A percentile compares a stretch with the other conserved stretches of the same genome.
These are phyloP conservation scores for Siderastrea siderea DNA, from an alignment of 92 coral and sea anemone genomes.

Conservation along the genomic window DNA sequence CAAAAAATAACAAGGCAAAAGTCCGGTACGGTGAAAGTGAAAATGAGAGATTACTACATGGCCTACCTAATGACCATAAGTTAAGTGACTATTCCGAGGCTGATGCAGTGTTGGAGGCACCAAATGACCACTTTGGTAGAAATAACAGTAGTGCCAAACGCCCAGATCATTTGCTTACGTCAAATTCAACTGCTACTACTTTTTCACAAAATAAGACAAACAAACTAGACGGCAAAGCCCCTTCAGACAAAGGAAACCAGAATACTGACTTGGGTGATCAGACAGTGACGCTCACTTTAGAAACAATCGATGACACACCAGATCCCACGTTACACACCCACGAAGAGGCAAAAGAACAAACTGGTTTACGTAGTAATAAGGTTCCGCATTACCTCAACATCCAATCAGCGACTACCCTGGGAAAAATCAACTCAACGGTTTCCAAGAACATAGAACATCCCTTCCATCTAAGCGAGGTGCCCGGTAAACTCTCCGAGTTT, in stretches of 20 bases:
- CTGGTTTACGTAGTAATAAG: slow-evolving; percentile 26
- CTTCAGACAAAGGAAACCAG: background rate
- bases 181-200: background rate
- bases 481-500: background rate
- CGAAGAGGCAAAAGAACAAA: background rate
- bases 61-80: slow-evolving; percentile 47
- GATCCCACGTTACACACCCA: background rate
- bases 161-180: background rate
- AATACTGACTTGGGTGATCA: slow-evolving; percentile 29
- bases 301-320: slow-evolving; percentile 30
- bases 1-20: slow-evolving; percentile 5
- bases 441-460: slow-evolving; percentile 14
- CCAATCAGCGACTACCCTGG: slow-evolving; percentile 35
- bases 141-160: background rate
- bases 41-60: slow-evolving; percentile 6
- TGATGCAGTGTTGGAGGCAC: slow-evolving; percentile 38
- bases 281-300: slow-evolving; percentile 44
- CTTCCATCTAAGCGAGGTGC: slow-evolving; percentile 2
- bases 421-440: slow-evolving; percentile 36
- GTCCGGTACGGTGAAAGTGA: slow-evolving; percentile 31
- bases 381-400: slow-evolving; percentile 36
- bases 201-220: slow-evolving; percentile 10
- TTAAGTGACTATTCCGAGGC: slow-evolving; percentile 34
- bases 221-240: background rate
- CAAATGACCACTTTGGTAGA: slow-evolving; percentile 12